These are phyloP conservation scores for Macrotis lagotis DNA, from an alignment of 2,113 vertebrate genomes.

Conservation along the genomic window DNA sequence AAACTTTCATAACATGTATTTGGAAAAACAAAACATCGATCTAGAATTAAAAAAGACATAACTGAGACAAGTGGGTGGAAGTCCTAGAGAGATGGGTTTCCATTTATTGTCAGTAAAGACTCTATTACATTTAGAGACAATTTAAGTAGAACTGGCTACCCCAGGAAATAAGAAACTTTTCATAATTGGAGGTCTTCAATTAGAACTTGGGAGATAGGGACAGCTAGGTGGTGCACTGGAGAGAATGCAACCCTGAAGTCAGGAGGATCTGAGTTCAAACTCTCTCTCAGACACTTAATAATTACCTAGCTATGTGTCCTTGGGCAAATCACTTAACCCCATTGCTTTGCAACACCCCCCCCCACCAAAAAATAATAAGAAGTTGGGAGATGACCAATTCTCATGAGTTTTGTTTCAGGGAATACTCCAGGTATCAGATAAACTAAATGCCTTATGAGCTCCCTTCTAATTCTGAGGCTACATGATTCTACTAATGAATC, in stretches of 20 bases:
- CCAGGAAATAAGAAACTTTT: neutral
- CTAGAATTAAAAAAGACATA: no score
- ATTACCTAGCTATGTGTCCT: no score
- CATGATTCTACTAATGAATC: neutral
- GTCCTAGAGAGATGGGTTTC: neutral
- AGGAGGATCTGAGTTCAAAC: no score
- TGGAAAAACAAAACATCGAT: no score
- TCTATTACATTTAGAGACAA: neutral
- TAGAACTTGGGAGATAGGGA: neutral
- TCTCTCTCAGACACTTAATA: no score
- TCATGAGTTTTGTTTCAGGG: neutral
- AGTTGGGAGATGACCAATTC: neutral
- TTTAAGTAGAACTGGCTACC: neutral
- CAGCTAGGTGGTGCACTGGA: no score
- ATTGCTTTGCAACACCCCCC: no score
- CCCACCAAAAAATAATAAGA: no score
- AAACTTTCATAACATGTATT: no score
- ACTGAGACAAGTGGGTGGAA: neutral
- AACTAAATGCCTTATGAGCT: neutral
- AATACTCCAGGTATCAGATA: neutral
- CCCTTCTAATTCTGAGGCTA: neutral
- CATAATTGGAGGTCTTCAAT: neutral
- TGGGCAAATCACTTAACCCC: no score
- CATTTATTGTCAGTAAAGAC: neutral
- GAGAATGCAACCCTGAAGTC: no score